Conservation (phyloP, 1,140 invertebrate genomes). For the Trichonephila clavipes region DNA sequence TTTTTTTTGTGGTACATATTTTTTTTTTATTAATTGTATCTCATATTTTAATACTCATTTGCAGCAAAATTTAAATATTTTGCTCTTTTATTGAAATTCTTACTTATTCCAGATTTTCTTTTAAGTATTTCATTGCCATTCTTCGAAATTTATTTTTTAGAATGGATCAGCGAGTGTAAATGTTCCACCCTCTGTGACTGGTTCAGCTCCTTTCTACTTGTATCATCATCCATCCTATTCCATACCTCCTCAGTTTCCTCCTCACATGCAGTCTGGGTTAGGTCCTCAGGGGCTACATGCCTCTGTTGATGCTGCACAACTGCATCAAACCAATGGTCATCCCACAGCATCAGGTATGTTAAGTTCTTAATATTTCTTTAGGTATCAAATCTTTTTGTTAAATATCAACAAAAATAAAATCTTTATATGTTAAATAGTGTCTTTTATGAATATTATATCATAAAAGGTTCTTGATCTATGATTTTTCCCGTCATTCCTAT, state of each 20-base stretch:
- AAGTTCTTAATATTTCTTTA: neutral
- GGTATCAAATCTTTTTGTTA: neutral
- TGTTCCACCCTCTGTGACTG: conserved; percentile 44
- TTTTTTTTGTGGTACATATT: too few species aligned
- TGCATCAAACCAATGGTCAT: conserved; percentile 69
- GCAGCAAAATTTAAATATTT: too few species aligned
- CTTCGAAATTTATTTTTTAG: conserved; percentile 14
- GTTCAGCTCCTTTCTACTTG: conserved; percentile 59
- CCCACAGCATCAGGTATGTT: neutral
- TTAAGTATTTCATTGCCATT: too few species aligned
- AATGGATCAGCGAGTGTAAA: conserved; percentile 47
- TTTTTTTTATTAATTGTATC: too few species aligned
- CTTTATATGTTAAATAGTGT: too few species aligned
- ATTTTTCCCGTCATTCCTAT: too few species aligned
- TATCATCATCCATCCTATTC: conserved; percentile 71
- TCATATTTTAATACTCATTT: too few species aligned
- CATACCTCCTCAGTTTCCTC: conserved; percentile 62
- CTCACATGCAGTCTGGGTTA: conserved; percentile 61
- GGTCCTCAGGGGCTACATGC: conserved; percentile 45
- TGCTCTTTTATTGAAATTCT: too few species aligned
- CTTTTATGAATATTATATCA: too few species aligned
- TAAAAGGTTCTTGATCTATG: too few species aligned
- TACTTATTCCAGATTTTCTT: too few species aligned
- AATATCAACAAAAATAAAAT: too few species aligned
- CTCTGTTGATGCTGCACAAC: neutral